phyloP scores from a whole-genome alignment of 2,888 invertebrate species.

The Muscina levida region DNA sequence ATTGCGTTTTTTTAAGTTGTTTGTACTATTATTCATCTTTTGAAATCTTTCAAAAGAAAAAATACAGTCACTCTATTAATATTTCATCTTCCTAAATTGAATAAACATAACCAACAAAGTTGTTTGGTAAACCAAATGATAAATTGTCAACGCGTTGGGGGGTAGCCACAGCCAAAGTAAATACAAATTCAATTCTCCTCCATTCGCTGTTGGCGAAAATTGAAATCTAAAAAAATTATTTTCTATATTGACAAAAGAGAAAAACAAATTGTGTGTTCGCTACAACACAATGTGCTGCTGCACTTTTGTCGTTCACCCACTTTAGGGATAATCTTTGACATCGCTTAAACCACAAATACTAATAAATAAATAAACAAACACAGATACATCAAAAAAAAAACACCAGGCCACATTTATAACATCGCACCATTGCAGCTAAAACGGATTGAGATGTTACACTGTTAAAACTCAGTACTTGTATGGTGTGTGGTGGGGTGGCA shows the following conservation, averaged over 20 bases:
- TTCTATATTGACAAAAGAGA: conserved; percentile 10
- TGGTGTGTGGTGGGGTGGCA: neutral
- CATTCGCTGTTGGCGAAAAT: neutral
- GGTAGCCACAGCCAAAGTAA: neutral
- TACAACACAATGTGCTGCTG: neutral
- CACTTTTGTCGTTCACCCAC: neutral
- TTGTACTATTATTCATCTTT: no score
- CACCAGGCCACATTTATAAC: no score
- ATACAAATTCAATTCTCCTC: neutral
- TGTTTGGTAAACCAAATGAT: no score
- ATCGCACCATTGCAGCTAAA: no score
- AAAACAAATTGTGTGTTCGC: conserved; percentile 42
- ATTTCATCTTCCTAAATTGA: no score
- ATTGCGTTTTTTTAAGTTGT: no score
- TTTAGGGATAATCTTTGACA: conserved; percentile 36
- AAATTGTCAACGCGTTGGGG: no score
- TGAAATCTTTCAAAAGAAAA: no score
- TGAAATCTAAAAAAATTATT: neutral
- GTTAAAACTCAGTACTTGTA: neutral
- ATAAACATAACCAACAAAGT: no score
- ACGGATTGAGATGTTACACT: neutral
- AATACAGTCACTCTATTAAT: no score
- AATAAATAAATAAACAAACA: no score
- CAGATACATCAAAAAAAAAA: no score
- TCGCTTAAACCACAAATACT: neutral